Percentiles rank a stretch among this genome's conserved stretches.
Evolutionary conservation across 2,888 invertebrate genomes (phyloP).

Genomic region (Lycocerus yunnanus): DNA sequence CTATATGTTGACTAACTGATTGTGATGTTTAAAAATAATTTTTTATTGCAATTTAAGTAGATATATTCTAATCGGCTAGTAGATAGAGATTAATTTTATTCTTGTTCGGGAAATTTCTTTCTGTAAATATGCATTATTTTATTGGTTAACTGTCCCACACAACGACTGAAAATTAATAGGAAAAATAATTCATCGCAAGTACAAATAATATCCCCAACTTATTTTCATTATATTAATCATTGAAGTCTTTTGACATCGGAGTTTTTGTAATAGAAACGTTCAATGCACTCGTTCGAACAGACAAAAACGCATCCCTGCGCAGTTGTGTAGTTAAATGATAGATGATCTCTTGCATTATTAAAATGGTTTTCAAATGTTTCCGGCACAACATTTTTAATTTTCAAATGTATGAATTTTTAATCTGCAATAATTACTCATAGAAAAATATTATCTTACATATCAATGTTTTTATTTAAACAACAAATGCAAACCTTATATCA

Average conservation of each 20-base stretch:
- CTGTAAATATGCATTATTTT: not conserved
- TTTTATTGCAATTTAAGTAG: no score
- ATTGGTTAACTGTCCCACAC: not conserved
- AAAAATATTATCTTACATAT: not conserved
- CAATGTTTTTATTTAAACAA: not conserved
- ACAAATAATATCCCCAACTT: not conserved
- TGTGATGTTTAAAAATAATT: no score
- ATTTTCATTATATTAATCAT: conserved; percentile 12
- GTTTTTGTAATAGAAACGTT: conserved; percentile 13
- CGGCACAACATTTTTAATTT: not conserved
- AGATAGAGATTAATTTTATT: not conserved
- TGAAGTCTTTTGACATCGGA: conserved; percentile 9
- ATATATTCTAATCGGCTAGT: not conserved
- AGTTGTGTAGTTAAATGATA: conserved; percentile 12
- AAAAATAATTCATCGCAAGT: not conserved
- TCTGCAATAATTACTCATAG: not conserved
- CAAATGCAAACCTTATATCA: not conserved
- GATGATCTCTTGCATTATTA: conserved; percentile 13
- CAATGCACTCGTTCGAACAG: conserved; percentile 10
- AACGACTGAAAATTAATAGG: not conserved
- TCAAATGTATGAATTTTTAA: not conserved
- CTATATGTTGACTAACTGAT: not conserved
- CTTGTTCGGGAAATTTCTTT: not conserved
- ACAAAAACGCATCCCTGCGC: conserved; percentile 20
- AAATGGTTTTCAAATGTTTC: not conserved